phyloP scores from a whole-genome alignment of 2,797 vertebrate genomes.

The Macropus fuliginosus region DNA sequence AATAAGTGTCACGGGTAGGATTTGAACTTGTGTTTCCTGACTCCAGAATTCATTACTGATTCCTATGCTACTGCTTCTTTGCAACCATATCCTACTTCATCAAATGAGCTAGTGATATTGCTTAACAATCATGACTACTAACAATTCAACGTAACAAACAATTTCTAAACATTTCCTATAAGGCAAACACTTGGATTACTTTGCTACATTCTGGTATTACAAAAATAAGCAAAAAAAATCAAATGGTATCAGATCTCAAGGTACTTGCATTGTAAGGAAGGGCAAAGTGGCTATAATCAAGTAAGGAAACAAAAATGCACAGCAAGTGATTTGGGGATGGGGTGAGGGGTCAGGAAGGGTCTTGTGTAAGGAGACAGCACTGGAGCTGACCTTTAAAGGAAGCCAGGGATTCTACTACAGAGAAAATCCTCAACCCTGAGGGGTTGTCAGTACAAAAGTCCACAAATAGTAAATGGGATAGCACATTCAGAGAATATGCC shows the following conservation, averaged over 20 bases:
- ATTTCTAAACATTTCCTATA: too few species aligned
- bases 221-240: not conserved
- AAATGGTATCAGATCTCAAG: not conserved
- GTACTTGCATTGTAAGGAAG: not conserved
- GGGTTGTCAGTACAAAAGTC: not conserved
- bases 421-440: not conserved
- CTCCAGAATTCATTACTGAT: too few species aligned
- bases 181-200: not conserved
- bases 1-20: too few species aligned
- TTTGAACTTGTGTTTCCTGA: too few species aligned
- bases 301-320: not conserved
- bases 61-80: too few species aligned
- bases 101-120: too few species aligned
- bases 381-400: not conserved
- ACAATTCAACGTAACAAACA: too few species aligned
- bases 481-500: not conserved
- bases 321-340: not conserved
- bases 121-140: too few species aligned
- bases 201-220: not conserved
- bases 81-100: too few species aligned
- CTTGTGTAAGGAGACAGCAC: not conserved
- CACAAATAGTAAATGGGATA: not conserved
- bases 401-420: not conserved
- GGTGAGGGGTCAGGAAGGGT: not conserved
- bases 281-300: not conserved